Evolutionary conservation across 1,140 invertebrate species (phyloP), one percentile per base, ranked within the genome.

Genomic region (Microplitis demolitor): DNA sequence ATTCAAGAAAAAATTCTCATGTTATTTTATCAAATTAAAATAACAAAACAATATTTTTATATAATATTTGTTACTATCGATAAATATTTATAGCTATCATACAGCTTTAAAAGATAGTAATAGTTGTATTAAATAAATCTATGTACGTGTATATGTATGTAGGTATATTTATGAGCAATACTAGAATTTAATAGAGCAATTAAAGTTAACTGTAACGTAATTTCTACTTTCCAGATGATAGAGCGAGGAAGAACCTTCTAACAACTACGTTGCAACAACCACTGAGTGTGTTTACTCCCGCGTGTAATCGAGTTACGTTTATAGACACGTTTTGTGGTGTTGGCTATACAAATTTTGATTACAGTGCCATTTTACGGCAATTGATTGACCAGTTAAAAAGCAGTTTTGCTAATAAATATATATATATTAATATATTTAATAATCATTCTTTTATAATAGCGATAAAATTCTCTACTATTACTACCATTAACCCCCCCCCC

Each of bases 291-390:
- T 71, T 71, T 64, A 71, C 70, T 66, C 70, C 31, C 34, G 61
- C 70, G 60, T 64, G 70, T 71, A 71, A 71, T 66, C 62, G 61
- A 71, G 70, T 71, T 71, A 71, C 66, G 72, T 74, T 64, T 69
- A 74, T 69, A 69, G 61, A 69, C 34, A 45, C 69, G 64, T 50
- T 60, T 45, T 68, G 56, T 51, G 69, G 69, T 67, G 56, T 39
- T 31, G 11, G 6, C 5, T 45, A 56, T 67, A 56, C 67, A 69
- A 74, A 74, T 74, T 74, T 74, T 71, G 73, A 74, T 72, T 71
- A 74, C 73, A 67, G 50, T 9, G 58, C 71, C 69, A 69, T 71
- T 69, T 71, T 56, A 54, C 16, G 9, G 34, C 16, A 67, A 71
- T 71, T 74, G 69, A 72, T 74, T 74, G 73, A 51, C 58, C 73